Evolutionary conservation across 2,797 vertebrate species (phyloP).

Genomic region (Myotis daubentonii): DNA sequence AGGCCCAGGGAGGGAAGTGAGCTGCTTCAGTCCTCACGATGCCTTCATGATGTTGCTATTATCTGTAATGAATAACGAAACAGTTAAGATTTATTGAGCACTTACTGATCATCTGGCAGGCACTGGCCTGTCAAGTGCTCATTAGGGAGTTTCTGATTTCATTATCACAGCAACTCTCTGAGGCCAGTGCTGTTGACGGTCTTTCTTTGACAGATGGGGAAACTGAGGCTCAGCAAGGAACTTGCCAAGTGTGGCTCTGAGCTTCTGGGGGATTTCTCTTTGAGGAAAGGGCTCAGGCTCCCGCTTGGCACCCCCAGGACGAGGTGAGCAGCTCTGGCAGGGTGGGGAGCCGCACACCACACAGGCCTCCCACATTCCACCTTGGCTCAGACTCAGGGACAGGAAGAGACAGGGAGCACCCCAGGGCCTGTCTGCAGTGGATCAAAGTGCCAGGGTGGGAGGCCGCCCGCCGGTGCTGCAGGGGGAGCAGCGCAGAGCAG

Average conservation of each 20-base stretch:
- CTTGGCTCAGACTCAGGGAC: conserved; percentile 64
- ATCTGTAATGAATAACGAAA: not conserved
- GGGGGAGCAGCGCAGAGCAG: not conserved
- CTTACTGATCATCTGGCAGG: not conserved
- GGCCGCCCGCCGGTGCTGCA: not conserved
- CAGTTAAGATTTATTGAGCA: not conserved
- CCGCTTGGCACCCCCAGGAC: not conserved
- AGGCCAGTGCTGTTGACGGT: not conserved
- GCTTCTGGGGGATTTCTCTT: not conserved
- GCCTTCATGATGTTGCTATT: not conserved
- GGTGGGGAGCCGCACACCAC: conserved; percentile 18
- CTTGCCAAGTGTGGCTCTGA: not conserved
- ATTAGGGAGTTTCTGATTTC: conserved; percentile 21
- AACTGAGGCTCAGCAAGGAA: conserved; percentile 35
- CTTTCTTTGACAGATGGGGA: conserved; percentile 20
- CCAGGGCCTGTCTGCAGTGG: conserved; percentile 50
- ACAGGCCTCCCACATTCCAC: conserved; percentile 66
- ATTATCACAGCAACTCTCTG: not conserved
- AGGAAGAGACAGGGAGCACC: conserved; percentile 71
- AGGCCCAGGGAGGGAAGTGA: not conserved
- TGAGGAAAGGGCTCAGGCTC: not conserved
- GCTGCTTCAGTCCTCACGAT: not conserved
- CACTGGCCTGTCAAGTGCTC: not conserved
- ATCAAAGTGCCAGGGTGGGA: conserved; percentile 48
- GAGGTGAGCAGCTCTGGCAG: not conserved